Evolutionary conservation across 2,797 vertebrate genomes (phyloP).

Genomic region (Avahi laniger): DNA sequence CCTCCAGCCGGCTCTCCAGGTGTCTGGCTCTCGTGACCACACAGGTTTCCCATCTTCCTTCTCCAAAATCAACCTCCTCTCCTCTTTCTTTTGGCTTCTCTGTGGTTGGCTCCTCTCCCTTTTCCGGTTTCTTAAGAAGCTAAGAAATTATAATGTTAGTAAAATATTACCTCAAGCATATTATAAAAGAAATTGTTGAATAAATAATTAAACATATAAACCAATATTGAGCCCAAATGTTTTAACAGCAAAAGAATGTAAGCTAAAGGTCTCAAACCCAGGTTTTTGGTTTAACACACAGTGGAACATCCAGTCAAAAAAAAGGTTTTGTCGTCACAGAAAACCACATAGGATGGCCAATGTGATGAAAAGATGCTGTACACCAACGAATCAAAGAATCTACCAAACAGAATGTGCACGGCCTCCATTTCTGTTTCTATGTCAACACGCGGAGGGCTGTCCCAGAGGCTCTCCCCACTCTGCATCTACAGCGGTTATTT

Average conservation of each 20-base stretch:
- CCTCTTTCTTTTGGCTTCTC: conserved; percentile 93
- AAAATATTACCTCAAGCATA: conserved; percentile 27
- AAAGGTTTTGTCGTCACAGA: not conserved
- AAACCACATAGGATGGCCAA: not conserved
- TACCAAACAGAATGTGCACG: not conserved
- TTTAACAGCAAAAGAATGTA: not conserved
- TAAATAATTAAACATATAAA: not conserved
- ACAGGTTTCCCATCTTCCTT: conserved; percentile 90
- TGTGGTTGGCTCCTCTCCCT: conserved; percentile 91
- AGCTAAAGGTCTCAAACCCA: not conserved
- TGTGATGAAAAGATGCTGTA: not conserved
- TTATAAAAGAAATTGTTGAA: conserved; percentile 27
- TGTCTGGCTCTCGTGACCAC: conserved; percentile 82
- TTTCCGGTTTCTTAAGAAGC: conserved; percentile 97
- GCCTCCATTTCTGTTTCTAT: not conserved
- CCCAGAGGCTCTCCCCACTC: not conserved
- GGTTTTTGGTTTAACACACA: not conserved
- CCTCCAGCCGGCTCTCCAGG: conserved; percentile 81
- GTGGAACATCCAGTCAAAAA: not conserved
- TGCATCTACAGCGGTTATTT: not conserved
- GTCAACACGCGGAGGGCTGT: not conserved
- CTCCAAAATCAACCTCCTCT: conserved; percentile 89
- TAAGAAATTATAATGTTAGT: conserved; percentile 76
- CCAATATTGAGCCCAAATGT: not conserved
- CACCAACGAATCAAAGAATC: not conserved